These are phyloP conservation scores for Hirudinaria manillensis DNA, from an alignment of 2,888 invertebrate species.

Conservation along the genomic window DNA sequence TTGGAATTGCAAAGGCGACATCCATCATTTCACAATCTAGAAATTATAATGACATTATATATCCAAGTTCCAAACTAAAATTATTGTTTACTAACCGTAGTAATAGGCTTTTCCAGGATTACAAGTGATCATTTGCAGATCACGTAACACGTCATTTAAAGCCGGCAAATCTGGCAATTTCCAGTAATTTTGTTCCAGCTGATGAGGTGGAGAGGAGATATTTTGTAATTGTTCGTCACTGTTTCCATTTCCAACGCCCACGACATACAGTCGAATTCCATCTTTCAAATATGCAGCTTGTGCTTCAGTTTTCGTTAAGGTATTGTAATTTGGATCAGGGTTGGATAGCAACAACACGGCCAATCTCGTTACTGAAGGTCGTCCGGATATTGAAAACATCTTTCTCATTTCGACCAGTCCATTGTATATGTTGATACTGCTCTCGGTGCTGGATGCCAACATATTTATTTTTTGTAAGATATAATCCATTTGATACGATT, in stretches of 20 bases:
- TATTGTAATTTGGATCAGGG: slow-evolving; percentile 44
- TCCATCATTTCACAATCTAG: slow-evolving; percentile 31
- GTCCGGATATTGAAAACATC: slow-evolving; percentile 39
- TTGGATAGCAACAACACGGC: slow-evolving; percentile 47
- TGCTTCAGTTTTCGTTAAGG: slow-evolving; percentile 46
- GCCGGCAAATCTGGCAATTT: slow-evolving; percentile 27
- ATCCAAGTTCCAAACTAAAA: background rate
- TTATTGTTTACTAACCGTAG: slow-evolving; percentile 18
- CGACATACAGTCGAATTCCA: slow-evolving; percentile 26
- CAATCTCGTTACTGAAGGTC: slow-evolving; percentile 45
- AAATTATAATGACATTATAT: background rate
- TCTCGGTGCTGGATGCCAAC: slow-evolving; percentile 10
- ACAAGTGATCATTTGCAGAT: slow-evolving; percentile 28
- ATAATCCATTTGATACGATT: background rate
- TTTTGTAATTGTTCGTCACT: slow-evolving; percentile 25
- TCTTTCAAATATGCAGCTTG: slow-evolving; percentile 4
- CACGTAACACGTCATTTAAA: slow-evolving; percentile 1
- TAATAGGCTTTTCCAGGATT: slow-evolving; percentile 18
- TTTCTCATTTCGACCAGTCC: slow-evolving; percentile 21
- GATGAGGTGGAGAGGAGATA: slow-evolving; percentile 32
- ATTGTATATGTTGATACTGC: slow-evolving; percentile 29
- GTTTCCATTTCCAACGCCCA: slow-evolving; percentile 28
- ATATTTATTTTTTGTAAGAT: slow-evolving; percentile 26
- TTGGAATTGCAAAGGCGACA: slow-evolving; percentile 29
- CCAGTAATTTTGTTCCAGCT: slow-evolving; percentile 30